A percentile compares a stretch with the other conserved stretches of the same genome.
These are phyloP conservation scores for Poeciliopsis gracilis DNA, from an alignment of 2,797 vertebrate genomes.

Conservation along the genomic window DNA sequence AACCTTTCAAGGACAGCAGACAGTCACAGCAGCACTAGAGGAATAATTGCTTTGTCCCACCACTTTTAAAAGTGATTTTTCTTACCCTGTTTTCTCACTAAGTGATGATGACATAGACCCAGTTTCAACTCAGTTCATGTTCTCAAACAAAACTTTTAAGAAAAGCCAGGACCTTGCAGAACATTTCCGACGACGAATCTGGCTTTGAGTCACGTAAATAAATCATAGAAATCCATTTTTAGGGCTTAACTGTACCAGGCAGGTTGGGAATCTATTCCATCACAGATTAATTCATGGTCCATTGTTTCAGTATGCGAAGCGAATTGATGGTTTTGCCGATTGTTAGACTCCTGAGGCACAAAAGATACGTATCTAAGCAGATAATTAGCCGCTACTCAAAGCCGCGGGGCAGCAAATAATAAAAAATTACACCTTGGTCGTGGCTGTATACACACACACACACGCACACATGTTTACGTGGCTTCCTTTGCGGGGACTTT, in stretches of 20 bases:
- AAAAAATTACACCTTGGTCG: constrained; percentile 27
- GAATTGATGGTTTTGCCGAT: constrained; percentile 68
- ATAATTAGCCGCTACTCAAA: constrained; percentile 65
- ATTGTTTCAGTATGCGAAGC: constrained; percentile 61
- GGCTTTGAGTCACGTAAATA: neutral
- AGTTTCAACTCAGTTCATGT: neutral
- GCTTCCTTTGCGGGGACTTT: too few relatives aligned
- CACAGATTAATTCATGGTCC: constrained; percentile 52
- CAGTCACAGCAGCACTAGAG: neutral
- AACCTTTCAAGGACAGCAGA: neutral
- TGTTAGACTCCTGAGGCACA: constrained; percentile 53
- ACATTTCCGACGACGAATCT: neutral
- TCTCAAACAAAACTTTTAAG: neutral
- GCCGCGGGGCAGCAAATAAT: constrained; percentile 58
- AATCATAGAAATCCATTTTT: constrained; percentile 17
- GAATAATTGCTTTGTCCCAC: neutral
- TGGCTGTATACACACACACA: constrained; percentile 5
- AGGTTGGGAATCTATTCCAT: constrained; percentile 54
- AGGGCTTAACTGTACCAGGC: constrained; percentile 21
- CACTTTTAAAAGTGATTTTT: neutral
- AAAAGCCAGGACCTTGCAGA: neutral
- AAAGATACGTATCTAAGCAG: constrained; percentile 62
- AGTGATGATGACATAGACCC: neutral
- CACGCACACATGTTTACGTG: neutral
- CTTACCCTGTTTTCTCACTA: neutral